Percentiles rank a stretch among this genome's conserved stretches.
Evolutionary conservation across 2,888 invertebrate genomes (phyloP).

Genomic region (Agrochola circellaris): DNA sequence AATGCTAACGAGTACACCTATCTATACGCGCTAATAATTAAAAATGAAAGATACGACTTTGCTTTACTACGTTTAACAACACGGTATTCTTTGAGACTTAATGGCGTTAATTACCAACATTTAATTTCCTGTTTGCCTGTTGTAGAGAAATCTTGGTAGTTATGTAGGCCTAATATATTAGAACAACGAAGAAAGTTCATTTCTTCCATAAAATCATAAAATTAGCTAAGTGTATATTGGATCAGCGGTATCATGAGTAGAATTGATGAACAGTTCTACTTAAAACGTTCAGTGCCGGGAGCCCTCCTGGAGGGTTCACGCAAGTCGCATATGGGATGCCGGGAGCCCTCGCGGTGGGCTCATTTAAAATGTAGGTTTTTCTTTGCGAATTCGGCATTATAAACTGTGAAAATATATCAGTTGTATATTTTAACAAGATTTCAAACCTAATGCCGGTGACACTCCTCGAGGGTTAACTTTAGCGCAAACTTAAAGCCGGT

Average conservation of each 20-base stretch:
- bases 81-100: constrained; percentile 19
- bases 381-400: no score
- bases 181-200: constrained; percentile 40
- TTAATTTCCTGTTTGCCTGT: constrained; percentile 36
- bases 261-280: neutral
- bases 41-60: constrained; percentile 11
- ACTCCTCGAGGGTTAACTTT: no score
- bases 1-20: neutral
- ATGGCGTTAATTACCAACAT: constrained; percentile 17
- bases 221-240: neutral
- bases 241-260: neutral
- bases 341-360: no score
- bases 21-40: neutral
- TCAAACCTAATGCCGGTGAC: no score
- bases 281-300: no score
- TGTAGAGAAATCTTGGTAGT: constrained; percentile 39
- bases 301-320: no score
- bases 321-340: no score
- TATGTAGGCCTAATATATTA: constrained; percentile 46
- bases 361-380: no score
- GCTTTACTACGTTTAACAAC: constrained; percentile 10
- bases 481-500: no score
- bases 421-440: no score
- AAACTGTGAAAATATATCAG: no score
- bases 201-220: constrained; percentile 2